Evolutionary conservation across 2,113 vertebrate genomes (phyloP).

Genomic region (Stictonetta naevosa): DNA sequence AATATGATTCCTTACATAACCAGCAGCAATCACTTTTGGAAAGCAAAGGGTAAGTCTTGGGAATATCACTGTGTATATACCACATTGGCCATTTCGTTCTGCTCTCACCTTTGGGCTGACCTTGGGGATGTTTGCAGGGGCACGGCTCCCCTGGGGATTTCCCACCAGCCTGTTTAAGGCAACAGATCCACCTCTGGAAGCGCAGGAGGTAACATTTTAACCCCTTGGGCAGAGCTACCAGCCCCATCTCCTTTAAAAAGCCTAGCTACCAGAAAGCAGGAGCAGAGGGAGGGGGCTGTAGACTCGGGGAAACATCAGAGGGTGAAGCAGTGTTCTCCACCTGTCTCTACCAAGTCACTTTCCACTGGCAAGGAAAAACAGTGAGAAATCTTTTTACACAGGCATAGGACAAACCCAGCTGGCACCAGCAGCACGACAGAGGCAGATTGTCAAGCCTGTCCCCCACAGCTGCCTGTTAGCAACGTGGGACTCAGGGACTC

Average conservation of each 20-base stretch:
- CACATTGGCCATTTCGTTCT: background rate
- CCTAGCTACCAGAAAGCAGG: background rate
- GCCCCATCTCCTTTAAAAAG: background rate
- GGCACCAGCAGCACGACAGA: background rate
- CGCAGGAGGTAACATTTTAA: background rate
- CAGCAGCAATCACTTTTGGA: background rate
- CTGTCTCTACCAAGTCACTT: background rate
- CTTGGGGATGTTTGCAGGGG: background rate
- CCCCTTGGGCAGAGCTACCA: background rate
- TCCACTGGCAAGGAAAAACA: background rate
- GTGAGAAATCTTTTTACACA: background rate
- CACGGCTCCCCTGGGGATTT: background rate
- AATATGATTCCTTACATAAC: background rate
- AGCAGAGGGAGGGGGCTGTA: background rate
- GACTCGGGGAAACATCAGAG: background rate
- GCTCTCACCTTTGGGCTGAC: background rate
- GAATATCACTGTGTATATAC: background rate
- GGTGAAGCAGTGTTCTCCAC: background rate
- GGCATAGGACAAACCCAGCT: background rate
- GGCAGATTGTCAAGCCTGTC: background rate
- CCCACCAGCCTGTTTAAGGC: background rate
- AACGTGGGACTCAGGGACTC: fast-evolving
- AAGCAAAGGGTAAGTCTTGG: background rate
- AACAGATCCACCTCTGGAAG: background rate
- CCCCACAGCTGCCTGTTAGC: background rate